A percentile compares a stretch with the other conserved stretches of the same genome.
Evolutionary conservation across 1,140 invertebrate genomes (phyloP).

Genomic region (Halesus radiatus): DNA sequence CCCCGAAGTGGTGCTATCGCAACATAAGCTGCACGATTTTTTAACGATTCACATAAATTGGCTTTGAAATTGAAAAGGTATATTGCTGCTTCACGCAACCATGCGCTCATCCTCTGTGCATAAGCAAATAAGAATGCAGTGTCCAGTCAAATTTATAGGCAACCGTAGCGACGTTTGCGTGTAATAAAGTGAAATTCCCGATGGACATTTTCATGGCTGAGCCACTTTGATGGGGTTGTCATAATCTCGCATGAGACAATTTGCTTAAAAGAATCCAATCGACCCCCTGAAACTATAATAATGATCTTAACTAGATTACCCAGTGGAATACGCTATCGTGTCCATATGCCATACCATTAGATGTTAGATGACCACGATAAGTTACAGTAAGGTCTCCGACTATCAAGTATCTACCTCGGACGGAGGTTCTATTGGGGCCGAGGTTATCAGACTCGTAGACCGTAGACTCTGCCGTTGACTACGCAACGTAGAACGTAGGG

Average conservation of each 20-base stretch:
- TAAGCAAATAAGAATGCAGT: not conserved
- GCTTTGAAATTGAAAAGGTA: not conserved
- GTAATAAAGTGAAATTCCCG: slow-evolving; percentile 33
- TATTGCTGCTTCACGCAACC: not conserved
- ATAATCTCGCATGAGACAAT: slow-evolving; percentile 27
- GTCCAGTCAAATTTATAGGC: not conserved
- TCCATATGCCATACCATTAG: not conserved
- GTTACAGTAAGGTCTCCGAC: too few species aligned
- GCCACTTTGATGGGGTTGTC: not conserved
- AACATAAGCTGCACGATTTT: too few species aligned
- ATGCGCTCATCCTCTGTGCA: not conserved
- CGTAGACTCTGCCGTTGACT: too few species aligned
- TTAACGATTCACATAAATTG: too few species aligned
- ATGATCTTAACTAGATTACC: slow-evolving; percentile 37
- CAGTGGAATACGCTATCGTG: slow-evolving; percentile 22
- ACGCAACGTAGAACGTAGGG: too few species aligned
- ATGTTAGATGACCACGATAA: not conserved
- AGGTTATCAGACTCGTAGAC: too few species aligned
- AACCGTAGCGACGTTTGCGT: slow-evolving; percentile 16
- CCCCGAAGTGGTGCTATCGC: too few species aligned
- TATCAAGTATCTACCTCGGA: too few species aligned
- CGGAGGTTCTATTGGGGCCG: too few species aligned
- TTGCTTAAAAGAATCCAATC: slow-evolving; percentile 42
- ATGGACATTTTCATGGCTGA: slow-evolving; percentile 12
- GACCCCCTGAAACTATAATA: slow-evolving; percentile 38